A percentile compares a stretch with the other conserved stretches of the same genome.
Conservation (phyloP, 2,888 invertebrate genomes). For the Chaetogeoica ovagalla region DNA sequence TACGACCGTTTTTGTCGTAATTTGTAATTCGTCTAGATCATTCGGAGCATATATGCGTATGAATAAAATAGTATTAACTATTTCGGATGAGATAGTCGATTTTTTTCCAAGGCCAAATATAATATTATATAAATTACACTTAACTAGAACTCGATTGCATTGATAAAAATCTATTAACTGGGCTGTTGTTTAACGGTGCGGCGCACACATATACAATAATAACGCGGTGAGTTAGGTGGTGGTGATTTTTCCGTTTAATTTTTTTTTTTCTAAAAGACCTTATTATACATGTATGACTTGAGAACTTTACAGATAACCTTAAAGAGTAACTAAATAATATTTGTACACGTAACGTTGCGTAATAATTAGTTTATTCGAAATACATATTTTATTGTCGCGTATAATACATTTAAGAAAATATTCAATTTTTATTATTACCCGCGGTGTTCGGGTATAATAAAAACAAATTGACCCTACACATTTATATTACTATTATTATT, state of each 20-base stretch:
- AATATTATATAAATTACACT: conserved; percentile 19
- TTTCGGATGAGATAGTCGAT: neutral
- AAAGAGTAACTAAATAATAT: conserved; percentile 14
- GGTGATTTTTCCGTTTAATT: neutral
- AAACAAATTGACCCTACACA: neutral
- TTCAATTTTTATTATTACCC: neutral
- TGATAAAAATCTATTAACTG: conserved; percentile 15
- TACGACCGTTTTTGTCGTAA: no score
- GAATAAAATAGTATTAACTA: no score
- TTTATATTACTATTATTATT: neutral
- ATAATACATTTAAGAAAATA: neutral
- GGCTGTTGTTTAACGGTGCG: neutral
- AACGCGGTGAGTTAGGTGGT: neutral
- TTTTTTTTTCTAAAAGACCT: conserved; percentile 14
- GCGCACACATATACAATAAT: neutral
- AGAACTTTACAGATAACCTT: conserved; percentile 25
- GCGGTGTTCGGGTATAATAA: neutral
- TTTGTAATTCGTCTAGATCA: no score
- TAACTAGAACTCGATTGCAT: conserved; percentile 38
- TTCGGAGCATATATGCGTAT: no score
- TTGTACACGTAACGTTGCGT: neutral
- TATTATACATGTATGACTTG: neutral
- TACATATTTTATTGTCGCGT: neutral
- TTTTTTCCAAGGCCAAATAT: conserved; percentile 14
- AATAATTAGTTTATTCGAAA: neutral